Conservation (phyloP, 2,113 vertebrate species). For the Nipponia nippon region DNA sequence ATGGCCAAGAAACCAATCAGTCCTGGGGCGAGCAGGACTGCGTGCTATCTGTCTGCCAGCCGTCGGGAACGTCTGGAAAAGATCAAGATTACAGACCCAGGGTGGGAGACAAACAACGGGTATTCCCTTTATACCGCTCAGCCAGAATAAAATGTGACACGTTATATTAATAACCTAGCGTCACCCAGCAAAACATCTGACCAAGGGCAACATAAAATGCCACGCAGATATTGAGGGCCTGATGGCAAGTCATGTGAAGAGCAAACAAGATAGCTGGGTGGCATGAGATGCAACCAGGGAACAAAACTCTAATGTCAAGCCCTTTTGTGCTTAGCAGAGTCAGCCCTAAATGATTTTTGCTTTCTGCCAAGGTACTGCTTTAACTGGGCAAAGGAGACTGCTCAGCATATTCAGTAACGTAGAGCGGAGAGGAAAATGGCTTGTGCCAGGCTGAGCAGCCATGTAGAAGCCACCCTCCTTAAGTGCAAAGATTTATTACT, state of each 20-base stretch:
- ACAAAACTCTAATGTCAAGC: neutral
- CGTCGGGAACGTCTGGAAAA: neutral
- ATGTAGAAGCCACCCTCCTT: neutral
- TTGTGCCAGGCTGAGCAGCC: neutral
- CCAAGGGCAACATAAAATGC: neutral
- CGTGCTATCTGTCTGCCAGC: neutral
- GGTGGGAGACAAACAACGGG: neutral
- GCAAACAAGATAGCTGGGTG: neutral
- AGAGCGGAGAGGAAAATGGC: neutral
- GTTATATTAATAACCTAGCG: neutral
- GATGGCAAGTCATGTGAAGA: neutral
- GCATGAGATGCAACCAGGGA: neutral
- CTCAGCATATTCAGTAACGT: fast-evolving
- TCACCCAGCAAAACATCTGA: neutral
- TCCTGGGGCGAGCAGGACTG: neutral
- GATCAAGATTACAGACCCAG: neutral
- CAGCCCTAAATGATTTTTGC: neutral
- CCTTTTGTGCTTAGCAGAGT: neutral
- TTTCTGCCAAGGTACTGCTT: neutral
- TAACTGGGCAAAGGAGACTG: neutral
- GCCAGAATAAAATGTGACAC: neutral
- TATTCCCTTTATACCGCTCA: neutral
- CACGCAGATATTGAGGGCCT: neutral
- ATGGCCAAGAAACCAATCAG: neutral
- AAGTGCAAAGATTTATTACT: neutral